Evolutionary conservation across 2,888 invertebrate species (phyloP), one percentile per base, ranked within the genome.

Genomic region (Xiphydria camelus): DNA sequence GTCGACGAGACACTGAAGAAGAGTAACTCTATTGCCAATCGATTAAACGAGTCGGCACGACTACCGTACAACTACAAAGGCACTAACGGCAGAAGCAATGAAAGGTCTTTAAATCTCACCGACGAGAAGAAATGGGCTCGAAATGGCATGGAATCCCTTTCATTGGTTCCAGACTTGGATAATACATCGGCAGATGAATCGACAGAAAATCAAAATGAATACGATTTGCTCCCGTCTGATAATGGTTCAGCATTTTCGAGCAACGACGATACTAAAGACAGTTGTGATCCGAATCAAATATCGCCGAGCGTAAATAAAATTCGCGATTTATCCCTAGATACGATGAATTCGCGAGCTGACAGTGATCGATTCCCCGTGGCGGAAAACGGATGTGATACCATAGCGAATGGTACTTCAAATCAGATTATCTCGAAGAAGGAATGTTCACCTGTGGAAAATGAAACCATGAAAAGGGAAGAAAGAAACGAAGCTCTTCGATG

Each of bases 1-100:
- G 77, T 79, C 6, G 74, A 71, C 43, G 76, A 71, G 25, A 78
- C 78, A 1, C 59, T 79, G 41, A 64, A 64, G 26, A 69, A 69
- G 38, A 77, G 76, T 59, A 75, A 77, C 54, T 71, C 70, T 1
- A 68, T 74, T 20, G 64, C 66, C 3, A 64, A 55, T 49, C 62
- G 66, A 44, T 57, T 73, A 44, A 61, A 68, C 32, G 61, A 68
- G 41, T 58, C 61, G 2, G 61, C 62, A 26, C 48, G 45, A 9
- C 49, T 68, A 18, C 39, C 57, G 6, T 57, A 60, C 12, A 48
- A 51, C 14, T 7, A 41, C 15, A n/a, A n/a, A n/a, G n/a, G n/a
- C n/a, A n/a, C n/a, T n/a, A n/a, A n/a, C n/a, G 14, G 15, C 12
- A 6, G 5, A 7, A 29, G 12, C 15, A n/a, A n/a, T n/a, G n/a